Evolutionary conservation across 2,888 invertebrate species (phyloP).

Genomic region (Gnatocerus cornutus): DNA sequence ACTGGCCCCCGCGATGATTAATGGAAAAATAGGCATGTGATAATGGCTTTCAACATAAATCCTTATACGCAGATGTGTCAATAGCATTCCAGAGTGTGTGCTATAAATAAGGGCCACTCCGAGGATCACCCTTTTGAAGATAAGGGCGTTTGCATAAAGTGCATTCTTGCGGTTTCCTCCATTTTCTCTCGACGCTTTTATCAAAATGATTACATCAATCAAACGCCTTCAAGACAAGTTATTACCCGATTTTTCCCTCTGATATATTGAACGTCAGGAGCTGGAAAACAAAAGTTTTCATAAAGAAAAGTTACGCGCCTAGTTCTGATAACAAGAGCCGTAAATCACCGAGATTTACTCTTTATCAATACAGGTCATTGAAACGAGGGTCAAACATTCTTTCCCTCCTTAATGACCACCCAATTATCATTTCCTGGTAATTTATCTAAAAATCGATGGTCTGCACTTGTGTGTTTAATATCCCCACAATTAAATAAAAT

Average conservation of each 20-base stretch:
- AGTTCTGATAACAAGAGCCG: constrained; percentile 14
- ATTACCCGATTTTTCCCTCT: too few species aligned
- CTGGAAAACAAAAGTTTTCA: constrained; percentile 33
- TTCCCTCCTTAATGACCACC: neutral
- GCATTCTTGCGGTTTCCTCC: too few species aligned
- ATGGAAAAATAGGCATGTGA: constrained; percentile 52
- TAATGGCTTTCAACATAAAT: constrained; percentile 61
- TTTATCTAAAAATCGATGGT: constrained; percentile 1
- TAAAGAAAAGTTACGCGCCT: constrained; percentile 32
- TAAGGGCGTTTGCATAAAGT: constrained; percentile 6
- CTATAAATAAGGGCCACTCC: constrained; percentile 65
- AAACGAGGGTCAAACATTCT: neutral
- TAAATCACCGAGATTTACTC: constrained; percentile 30
- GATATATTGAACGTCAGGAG: neutral
- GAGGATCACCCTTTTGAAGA: constrained; percentile 45
- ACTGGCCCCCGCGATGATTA: constrained; percentile 29
- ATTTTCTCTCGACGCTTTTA: too few species aligned
- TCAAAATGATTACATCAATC: too few species aligned
- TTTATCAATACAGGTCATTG: constrained; percentile 22
- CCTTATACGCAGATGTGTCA: constrained; percentile 65
- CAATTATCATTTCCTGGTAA: neutral
- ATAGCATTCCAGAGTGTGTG: constrained; percentile 66
- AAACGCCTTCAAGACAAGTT: too few species aligned
- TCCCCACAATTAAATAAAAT: constrained; percentile 15
- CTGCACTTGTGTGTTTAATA: neutral